A percentile compares a stretch with the other conserved stretches of the same genome.
These are phyloP conservation scores for Mirounga angustirostris DNA, from an alignment of 2,113 vertebrate species.

Conservation along the genomic window DNA sequence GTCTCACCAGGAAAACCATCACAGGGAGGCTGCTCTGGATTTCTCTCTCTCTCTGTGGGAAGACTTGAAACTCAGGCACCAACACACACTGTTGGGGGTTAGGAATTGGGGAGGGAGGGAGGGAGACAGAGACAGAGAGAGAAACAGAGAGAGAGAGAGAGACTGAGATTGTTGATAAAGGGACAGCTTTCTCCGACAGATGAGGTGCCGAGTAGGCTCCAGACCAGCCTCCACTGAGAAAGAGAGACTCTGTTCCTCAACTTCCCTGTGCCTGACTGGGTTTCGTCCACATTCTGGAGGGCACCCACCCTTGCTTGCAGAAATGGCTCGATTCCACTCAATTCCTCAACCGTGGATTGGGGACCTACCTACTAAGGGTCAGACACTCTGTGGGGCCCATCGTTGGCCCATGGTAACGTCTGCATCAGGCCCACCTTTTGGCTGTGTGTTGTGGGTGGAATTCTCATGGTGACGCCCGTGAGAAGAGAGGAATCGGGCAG, in stretches of 20 bases:
- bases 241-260: background rate
- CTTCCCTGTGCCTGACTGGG: background rate
- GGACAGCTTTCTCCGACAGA: background rate
- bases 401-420: background rate
- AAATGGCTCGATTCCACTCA: background rate
- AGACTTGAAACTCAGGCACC: background rate
- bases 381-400: background rate
- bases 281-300: background rate
- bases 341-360: background rate
- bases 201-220: background rate
- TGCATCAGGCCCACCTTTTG: background rate
- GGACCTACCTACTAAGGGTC: background rate
- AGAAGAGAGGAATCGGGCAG: background rate
- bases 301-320: background rate
- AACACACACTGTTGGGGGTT: background rate
- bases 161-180: no score
- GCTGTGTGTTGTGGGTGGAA: background rate
- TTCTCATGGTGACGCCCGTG: background rate
- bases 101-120: background rate
- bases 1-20: background rate
- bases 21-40: background rate
- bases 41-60: background rate
- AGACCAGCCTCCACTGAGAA: background rate
- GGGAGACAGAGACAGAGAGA: background rate
- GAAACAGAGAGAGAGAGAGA: background rate